A percentile compares a stretch with the other conserved stretches of the same genome.
Evolutionary conservation across 2,113 vertebrate species (phyloP).

Genomic region (Perca schrenkii): DNA sequence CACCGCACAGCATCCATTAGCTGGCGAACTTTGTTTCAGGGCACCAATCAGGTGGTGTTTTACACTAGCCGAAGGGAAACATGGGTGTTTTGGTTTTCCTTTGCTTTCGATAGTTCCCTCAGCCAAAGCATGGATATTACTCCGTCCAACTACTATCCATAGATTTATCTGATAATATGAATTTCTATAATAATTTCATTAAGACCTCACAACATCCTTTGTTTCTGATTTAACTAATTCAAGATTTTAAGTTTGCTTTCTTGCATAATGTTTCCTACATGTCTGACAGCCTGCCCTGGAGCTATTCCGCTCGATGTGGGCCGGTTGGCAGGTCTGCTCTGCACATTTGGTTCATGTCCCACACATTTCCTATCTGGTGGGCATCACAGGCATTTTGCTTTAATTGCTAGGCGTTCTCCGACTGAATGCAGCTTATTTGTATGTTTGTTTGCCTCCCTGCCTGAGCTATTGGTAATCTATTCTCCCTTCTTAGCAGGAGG

Average conservation of each 20-base stretch:
- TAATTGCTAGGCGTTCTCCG: slow-evolving; percentile 88
- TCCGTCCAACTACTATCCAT: slow-evolving; percentile 34
- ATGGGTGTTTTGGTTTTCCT: slow-evolving; percentile 50
- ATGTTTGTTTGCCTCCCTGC: slow-evolving; percentile 82
- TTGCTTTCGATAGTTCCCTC: slow-evolving; percentile 39
- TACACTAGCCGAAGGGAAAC: slow-evolving; percentile 50
- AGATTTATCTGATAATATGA: slow-evolving; percentile 72
- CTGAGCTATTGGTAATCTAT: slow-evolving; percentile 85
- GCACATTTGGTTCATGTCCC: slow-evolving; percentile 90
- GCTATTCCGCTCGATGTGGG: slow-evolving; percentile 88
- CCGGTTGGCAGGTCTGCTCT: slow-evolving; percentile 87
- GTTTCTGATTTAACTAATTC: slow-evolving; percentile 66
- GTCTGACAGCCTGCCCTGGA: slow-evolving; percentile 81
- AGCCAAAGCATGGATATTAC: slow-evolving; percentile 31
- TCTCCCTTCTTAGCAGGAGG: slow-evolving; percentile 79
- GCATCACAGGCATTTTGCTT: slow-evolving; percentile 90
- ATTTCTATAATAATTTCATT: slow-evolving; percentile 69
- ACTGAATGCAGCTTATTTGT: slow-evolving; percentile 82
- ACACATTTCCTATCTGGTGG: slow-evolving; percentile 89
- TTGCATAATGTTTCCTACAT: slow-evolving; percentile 79
- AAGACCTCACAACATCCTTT: slow-evolving; percentile 51
- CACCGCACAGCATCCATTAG: slow-evolving; percentile 68
- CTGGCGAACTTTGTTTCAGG: slow-evolving; percentile 66
- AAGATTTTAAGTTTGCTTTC: slow-evolving; percentile 67
- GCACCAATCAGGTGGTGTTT: slow-evolving; percentile 68